Evolutionary conservation across 2,113 vertebrate genomes (phyloP).

Genomic region (Spea bombifrons): DNA sequence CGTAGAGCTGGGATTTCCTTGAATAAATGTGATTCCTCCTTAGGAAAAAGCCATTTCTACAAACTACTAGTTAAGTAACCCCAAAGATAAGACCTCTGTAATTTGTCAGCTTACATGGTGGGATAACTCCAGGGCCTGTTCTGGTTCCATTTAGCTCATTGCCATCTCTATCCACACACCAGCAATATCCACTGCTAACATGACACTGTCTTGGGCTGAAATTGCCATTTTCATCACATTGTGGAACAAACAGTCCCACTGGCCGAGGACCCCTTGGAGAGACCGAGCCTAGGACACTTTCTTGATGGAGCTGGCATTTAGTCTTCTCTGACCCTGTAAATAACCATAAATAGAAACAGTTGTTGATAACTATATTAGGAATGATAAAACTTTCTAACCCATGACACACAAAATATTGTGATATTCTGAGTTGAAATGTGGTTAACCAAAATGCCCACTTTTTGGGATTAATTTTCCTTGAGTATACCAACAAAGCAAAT

Average conservation of each 20-base stretch:
- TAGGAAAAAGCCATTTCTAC: too few species aligned
- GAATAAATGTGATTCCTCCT: too few species aligned
- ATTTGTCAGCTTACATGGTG: slow-evolving; percentile 5
- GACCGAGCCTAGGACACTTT: slow-evolving; percentile 59
- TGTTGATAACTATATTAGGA: too few species aligned
- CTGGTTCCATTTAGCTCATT: slow-evolving; percentile 81
- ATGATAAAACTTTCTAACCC: too few species aligned
- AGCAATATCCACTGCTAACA: slow-evolving; percentile 75
- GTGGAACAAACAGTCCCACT: slow-evolving; percentile 69
- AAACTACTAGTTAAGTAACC: too few species aligned
- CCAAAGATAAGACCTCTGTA: too few species aligned
- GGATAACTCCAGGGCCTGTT: slow-evolving; percentile 57
- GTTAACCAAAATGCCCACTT: too few species aligned
- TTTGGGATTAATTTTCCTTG: too few species aligned
- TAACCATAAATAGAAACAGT: not conserved
- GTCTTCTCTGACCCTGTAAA: slow-evolving; percentile 72
- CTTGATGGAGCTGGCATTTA: slow-evolving; percentile 74
- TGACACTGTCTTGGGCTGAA: slow-evolving; percentile 85
- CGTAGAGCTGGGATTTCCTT: too few species aligned
- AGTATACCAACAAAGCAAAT: too few species aligned
- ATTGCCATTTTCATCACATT: slow-evolving; percentile 78
- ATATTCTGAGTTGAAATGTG: too few species aligned
- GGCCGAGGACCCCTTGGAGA: slow-evolving; percentile 58
- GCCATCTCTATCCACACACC: slow-evolving; percentile 85
- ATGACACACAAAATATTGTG: too few species aligned